Conservation (phyloP, 2,888 invertebrate genomes). For the Chloromyia formosa region DNA sequence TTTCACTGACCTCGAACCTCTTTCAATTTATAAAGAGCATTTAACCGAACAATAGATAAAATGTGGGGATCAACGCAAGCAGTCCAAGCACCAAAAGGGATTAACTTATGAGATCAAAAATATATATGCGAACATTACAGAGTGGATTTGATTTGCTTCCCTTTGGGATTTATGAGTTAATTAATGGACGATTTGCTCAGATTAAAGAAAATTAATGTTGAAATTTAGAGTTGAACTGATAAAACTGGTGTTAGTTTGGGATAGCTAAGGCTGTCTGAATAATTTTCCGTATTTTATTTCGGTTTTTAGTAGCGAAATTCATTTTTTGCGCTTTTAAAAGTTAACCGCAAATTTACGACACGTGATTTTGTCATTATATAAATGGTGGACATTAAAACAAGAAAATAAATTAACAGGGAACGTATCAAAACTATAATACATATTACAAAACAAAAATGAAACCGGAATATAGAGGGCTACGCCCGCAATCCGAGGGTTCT, state of each 20-base stretch:
- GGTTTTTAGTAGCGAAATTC: too few relatives aligned
- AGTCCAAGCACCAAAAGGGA: not conserved
- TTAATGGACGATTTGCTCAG: slow-evolving; percentile 46
- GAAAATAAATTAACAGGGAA: too few relatives aligned
- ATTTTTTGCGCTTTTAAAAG: too few relatives aligned
- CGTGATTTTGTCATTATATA: too few relatives aligned
- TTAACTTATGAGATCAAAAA: slow-evolving; percentile 39
- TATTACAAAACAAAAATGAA: too few relatives aligned
- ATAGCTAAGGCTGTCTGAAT: too few relatives aligned
- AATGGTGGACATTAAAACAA: too few relatives aligned
- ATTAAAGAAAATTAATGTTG: slow-evolving; percentile 42
- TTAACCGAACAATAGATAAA: slow-evolving; percentile 36
- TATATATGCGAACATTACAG: slow-evolving; percentile 18
- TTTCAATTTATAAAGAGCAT: slow-evolving; percentile 34
- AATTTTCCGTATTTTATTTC: too few relatives aligned
- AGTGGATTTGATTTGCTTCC: slow-evolving; percentile 44
- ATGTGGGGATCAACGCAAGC: not conserved
- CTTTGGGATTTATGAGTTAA: slow-evolving; percentile 45
- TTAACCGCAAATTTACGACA: too few relatives aligned
- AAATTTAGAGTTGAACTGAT: slow-evolving; percentile 42
- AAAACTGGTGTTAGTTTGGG: not conserved
- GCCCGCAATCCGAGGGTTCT: too few relatives aligned
- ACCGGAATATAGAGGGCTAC: too few relatives aligned
- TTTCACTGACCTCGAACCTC: slow-evolving; percentile 16
- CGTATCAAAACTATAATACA: too few relatives aligned